Percentiles rank a stretch among this genome's conserved stretches.
Evolutionary conservation across 1,140 invertebrate species (phyloP).

Genomic region (Leptoteleia sp.): DNA sequence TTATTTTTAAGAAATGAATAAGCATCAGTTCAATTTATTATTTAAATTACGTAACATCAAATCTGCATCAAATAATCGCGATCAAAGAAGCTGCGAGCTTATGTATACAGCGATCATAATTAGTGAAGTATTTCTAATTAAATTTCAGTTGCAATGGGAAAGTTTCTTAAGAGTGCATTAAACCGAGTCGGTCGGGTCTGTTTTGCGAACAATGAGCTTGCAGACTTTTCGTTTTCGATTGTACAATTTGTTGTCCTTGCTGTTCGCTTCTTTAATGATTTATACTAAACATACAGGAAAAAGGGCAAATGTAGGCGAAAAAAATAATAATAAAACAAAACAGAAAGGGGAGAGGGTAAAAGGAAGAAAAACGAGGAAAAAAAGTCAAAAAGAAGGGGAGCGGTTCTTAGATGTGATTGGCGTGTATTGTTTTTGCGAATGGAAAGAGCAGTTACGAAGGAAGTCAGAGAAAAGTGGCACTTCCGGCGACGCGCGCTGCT

Average conservation of each 20-base stretch:
- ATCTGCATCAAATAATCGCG: no score
- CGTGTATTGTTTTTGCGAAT: conserved; percentile 28
- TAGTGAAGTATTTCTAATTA: conserved; percentile 26
- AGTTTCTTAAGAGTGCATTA: conserved; percentile 35
- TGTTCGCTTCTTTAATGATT: no score
- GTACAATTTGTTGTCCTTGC: conserved; percentile 16
- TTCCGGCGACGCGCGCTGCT: conserved; percentile 52
- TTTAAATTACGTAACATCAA: no score
- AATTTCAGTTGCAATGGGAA: conserved; percentile 23
- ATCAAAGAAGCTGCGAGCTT: no score
- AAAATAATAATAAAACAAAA: no score
- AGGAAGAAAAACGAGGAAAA: no score
- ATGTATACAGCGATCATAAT: conserved; percentile 6
- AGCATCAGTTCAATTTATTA: no score
- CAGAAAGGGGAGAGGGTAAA: no score
- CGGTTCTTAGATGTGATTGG: conserved; percentile 21
- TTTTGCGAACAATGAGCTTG: conserved; percentile 16
- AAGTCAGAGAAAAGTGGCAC: conserved; percentile 54
- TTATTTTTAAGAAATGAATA: no score
- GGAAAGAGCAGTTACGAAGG: conserved; percentile 42
- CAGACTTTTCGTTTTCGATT: conserved; percentile 2
- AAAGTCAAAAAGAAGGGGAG: no score
- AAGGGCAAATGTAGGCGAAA: no score
- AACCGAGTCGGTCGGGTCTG: conserved; percentile 15
- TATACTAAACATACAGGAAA: no score